phyloP scores from a whole-genome alignment of 2,113 vertebrate species.

The Anarrhichthys ocellatus region DNA sequence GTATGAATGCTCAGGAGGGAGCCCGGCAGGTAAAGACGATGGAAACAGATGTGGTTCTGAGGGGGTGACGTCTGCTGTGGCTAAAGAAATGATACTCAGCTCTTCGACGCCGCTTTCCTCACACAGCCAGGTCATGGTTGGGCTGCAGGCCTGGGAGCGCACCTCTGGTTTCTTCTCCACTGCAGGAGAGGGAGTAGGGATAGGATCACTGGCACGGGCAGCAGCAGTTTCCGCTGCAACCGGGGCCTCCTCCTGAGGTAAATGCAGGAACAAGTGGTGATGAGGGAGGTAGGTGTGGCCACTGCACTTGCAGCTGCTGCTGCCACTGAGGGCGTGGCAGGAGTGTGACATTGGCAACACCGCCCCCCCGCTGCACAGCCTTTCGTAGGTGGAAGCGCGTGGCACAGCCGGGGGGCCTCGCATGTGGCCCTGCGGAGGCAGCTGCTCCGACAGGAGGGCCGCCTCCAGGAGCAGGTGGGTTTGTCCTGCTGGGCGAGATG shows the following conservation, averaged over 20 bases:
- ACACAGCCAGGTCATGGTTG: conserved; percentile 85
- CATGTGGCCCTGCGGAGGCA: conserved; percentile 55
- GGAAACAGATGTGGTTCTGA: conserved; percentile 45
- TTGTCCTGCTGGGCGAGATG: conserved; percentile 77
- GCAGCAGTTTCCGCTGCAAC: conserved; percentile 66
- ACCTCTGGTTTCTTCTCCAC: conserved; percentile 88
- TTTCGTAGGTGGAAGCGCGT: conserved; percentile 86
- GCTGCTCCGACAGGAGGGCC: conserved; percentile 84
- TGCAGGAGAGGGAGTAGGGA: conserved; percentile 68
- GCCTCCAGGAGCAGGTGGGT: conserved; percentile 87
- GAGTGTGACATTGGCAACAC: conserved; percentile 76
- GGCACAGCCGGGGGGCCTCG: conserved; percentile 73
- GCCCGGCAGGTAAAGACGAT: conserved; percentile 54
- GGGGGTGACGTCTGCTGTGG: conserved; percentile 44
- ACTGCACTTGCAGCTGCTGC: conserved; percentile 73
- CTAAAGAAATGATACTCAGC: conserved; percentile 70
- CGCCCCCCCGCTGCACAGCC: conserved; percentile 80
- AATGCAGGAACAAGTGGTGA: conserved; percentile 84
- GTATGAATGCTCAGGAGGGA: conserved; percentile 30
- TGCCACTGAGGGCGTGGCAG: conserved; percentile 71
- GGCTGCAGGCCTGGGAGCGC: conserved; percentile 89
- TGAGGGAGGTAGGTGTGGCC: conserved; percentile 82
- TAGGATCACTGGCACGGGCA: conserved; percentile 24
- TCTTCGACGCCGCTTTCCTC: conserved; percentile 81
- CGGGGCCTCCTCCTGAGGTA: conserved; percentile 90